Evolutionary conservation across 2,888 invertebrate genomes (phyloP).

Genomic region (Trachelus stipa): DNA sequence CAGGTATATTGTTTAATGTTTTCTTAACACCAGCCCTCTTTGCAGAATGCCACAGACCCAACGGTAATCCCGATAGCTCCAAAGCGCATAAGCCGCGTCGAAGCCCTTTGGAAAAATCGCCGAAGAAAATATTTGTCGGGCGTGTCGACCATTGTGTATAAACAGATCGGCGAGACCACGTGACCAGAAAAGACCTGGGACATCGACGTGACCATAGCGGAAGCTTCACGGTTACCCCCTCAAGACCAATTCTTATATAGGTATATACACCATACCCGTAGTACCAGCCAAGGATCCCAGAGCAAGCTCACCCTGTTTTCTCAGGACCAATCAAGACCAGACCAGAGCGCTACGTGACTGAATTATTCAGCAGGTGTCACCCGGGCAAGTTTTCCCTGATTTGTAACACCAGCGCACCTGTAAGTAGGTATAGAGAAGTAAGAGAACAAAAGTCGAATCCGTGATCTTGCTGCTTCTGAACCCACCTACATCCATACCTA

Average conservation of each 20-base stretch:
- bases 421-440: constrained; percentile 5
- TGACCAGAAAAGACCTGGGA: background rate
- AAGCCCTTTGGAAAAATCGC: constrained; percentile 43
- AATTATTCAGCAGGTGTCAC: constrained; percentile 64
- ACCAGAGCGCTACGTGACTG: constrained; percentile 44
- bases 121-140: constrained; percentile 64
- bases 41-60: constrained; percentile 24
- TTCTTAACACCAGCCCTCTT: background rate
- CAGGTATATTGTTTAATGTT: constrained; percentile 17
- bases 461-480: background rate
- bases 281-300: background rate
- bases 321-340: constrained; percentile 47
- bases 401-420: constrained; percentile 58
- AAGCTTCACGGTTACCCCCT: background rate
- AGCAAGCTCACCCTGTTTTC: constrained; percentile 13
- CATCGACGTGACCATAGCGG: background rate
- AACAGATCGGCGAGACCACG: constrained; percentile 52
- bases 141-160: constrained; percentile 62
- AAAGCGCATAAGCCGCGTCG: constrained; percentile 50
- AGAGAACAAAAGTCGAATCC: background rate
- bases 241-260: background rate
- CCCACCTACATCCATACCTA: background rate
- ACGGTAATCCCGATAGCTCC: constrained; percentile 52
- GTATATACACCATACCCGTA: background rate
- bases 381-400: constrained; percentile 61